Percentiles rank a stretch among this genome's conserved stretches.
Evolutionary conservation across 1,140 invertebrate genomes (phyloP).

Genomic region (Brachionus koreanus): DNA sequence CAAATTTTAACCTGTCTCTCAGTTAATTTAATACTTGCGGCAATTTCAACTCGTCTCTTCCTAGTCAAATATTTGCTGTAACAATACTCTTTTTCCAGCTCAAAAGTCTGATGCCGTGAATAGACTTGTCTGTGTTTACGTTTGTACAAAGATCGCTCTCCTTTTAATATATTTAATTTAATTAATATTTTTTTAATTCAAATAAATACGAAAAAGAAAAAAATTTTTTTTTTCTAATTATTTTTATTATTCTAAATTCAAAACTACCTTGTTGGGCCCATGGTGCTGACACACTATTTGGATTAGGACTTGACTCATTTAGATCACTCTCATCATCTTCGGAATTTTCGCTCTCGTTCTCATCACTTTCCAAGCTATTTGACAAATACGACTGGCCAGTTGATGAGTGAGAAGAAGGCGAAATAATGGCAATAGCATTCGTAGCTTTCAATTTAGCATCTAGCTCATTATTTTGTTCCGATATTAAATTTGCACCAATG

Average conservation of each 20-base stretch:
- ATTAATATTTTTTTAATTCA: too few relatives aligned
- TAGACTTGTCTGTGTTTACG: slow-evolving; percentile 45
- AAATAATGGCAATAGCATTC: not conserved
- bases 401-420: slow-evolving; percentile 4
- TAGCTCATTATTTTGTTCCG: not conserved
- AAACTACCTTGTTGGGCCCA: slow-evolving; percentile 35
- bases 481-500: not conserved
- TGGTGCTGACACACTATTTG: not conserved
- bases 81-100: slow-evolving; percentile 45
- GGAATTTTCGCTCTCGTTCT: not conserved
- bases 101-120: slow-evolving; percentile 41
- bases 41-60: slow-evolving; percentile 44
- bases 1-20: slow-evolving; percentile 45
- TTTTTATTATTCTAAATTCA: not conserved
- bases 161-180: not conserved
- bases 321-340: not conserved
- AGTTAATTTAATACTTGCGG: slow-evolving; percentile 4
- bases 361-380: not conserved
- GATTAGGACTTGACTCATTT: slow-evolving; percentile 5
- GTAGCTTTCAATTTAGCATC: not conserved
- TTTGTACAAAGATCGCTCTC: slow-evolving; percentile 34
- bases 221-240: not conserved
- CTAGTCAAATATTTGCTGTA: slow-evolving; percentile 44
- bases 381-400: slow-evolving; percentile 20
- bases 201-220: too few relatives aligned